Evolutionary conservation across 2,888 invertebrate genomes (phyloP).

Genomic region (Leptopterna dolabrata): DNA sequence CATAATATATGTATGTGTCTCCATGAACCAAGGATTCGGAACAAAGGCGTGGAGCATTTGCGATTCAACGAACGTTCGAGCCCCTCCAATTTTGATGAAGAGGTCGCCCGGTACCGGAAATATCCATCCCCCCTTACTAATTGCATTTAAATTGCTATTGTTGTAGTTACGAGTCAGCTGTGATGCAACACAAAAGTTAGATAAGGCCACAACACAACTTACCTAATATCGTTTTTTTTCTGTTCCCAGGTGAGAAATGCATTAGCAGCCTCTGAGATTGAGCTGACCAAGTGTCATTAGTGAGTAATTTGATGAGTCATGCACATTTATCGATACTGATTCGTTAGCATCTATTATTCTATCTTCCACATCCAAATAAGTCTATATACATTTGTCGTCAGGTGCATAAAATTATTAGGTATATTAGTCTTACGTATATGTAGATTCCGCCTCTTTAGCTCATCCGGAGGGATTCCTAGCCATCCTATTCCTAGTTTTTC

Average conservation of each 20-base stretch:
- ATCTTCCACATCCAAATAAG: no score
- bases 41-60: not conserved
- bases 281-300: conserved; percentile 8
- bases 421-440: no score
- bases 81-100: not conserved
- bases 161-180: not conserved
- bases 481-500: no score
- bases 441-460: no score
- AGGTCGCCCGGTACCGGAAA: not conserved
- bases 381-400: no score
- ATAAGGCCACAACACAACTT: not conserved
- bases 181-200: conserved; percentile 26
- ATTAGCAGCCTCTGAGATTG: not conserved
- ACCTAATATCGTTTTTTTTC: conserved; percentile 34
- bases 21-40: not conserved
- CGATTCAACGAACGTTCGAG: not conserved
- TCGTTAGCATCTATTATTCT: no score
- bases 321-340: no score
- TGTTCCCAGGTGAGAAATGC: conserved; percentile 28
- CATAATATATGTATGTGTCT: no score
- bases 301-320: not conserved
- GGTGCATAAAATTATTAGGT: no score
- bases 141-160: conserved; percentile 26
- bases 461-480: no score
- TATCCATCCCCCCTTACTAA: not conserved